Percentiles rank a stretch among this genome's conserved stretches.
phyloP scores from a whole-genome alignment of 2,888 invertebrate genomes.

The Acleris literana region DNA sequence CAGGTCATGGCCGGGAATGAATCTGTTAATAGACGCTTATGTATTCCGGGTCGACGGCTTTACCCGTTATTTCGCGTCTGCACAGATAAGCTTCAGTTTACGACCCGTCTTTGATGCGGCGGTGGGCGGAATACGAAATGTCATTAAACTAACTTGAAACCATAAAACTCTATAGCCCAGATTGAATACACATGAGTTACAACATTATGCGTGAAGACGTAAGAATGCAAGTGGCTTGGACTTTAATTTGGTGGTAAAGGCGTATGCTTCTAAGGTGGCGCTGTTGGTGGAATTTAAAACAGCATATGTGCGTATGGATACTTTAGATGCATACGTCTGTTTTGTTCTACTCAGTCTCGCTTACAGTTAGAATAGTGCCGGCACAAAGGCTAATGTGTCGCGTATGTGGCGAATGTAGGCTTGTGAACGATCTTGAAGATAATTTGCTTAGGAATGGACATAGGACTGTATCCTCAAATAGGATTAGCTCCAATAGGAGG shows the following conservation, averaged over 20 bases:
- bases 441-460: conserved; percentile 11
- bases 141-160: conserved; percentile 21
- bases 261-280: too few species aligned
- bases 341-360: neutral
- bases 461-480: neutral
- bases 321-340: conserved; percentile 1
- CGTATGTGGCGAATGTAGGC: conserved; percentile 14
- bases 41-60: conserved; percentile 44
- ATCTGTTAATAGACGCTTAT: conserved; percentile 51
- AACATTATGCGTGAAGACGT: too few species aligned
- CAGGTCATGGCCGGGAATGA: conserved; percentile 68
- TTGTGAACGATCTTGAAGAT: conserved; percentile 13
- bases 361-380: conserved; percentile 6
- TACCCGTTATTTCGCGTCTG: conserved; percentile 46
- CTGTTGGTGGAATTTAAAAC: neutral
- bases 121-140: conserved; percentile 58
- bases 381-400: conserved; percentile 20
- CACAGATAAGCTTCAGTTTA: conserved; percentile 56
- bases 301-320: neutral
- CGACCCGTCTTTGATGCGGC: conserved; percentile 54
- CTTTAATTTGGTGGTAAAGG: too few species aligned
- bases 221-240: too few species aligned
- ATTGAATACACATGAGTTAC: too few species aligned
- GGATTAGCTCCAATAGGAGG: conserved; percentile 1
- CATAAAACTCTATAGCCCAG: too few species aligned